These are phyloP conservation scores for Columba guinea DNA, from an alignment of 2,797 vertebrate genomes.

Conservation along the genomic window DNA sequence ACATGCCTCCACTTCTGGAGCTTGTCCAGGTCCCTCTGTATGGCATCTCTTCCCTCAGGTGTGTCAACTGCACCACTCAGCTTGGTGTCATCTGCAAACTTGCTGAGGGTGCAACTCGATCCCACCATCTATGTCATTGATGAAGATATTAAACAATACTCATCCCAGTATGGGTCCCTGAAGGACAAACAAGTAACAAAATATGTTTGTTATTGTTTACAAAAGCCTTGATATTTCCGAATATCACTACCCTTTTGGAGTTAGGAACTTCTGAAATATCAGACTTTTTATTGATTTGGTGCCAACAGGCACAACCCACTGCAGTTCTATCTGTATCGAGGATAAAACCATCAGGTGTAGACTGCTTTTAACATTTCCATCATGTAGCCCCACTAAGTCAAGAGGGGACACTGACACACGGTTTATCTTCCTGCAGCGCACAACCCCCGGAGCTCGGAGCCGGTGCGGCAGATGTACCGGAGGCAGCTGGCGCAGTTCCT, in stretches of 20 bases:
- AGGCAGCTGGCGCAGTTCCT: slow-evolving; percentile 84
- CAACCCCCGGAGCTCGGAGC: slow-evolving; percentile 82
- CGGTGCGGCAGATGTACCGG: slow-evolving; percentile 81
- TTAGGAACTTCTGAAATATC: not conserved
- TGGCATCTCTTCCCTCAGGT: no score
- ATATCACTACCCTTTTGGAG: accelerated
- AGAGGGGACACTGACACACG: not conserved
- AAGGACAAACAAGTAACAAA: no score
- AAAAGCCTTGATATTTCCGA: not conserved
- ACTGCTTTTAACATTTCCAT: not conserved
- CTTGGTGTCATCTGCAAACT: no score
- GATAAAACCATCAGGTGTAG: accelerated
- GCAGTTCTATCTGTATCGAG: accelerated
- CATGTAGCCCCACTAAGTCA: accelerated
- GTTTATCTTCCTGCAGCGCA: slow-evolving; percentile 78
- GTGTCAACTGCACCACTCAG: no score
- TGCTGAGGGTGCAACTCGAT: no score
- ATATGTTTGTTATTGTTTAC: not conserved
- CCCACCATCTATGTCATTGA: no score
- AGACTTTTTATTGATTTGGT: not conserved
- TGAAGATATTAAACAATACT: no score
- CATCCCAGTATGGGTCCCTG: no score
- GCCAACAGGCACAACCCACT: accelerated
- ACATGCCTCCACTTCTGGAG: no score
- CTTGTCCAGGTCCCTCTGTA: no score